These are phyloP conservation scores for Bubo blakistoni DNA, from an alignment of 2,113 vertebrate genomes.

Conservation along the genomic window DNA sequence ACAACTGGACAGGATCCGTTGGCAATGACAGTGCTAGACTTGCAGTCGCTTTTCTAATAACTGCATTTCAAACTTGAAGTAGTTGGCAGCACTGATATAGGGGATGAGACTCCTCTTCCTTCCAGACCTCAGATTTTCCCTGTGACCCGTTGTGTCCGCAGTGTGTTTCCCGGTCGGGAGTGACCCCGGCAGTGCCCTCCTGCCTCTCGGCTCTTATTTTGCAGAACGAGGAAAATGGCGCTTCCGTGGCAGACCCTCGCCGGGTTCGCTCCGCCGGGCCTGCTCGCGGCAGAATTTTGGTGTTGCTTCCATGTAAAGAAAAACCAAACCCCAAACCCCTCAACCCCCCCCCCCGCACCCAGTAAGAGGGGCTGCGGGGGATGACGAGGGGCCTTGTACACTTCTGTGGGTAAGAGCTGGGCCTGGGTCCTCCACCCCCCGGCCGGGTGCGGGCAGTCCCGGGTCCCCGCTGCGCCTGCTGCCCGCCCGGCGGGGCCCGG, in stretches of 20 bases:
- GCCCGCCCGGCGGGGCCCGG: neutral
- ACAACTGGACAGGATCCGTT: neutral
- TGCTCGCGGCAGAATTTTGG: fast-evolving
- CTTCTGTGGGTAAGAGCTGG: fast-evolving
- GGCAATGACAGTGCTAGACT: fast-evolving
- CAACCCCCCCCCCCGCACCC: neutral
- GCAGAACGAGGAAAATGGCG: fast-evolving
- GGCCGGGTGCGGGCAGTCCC: neutral
- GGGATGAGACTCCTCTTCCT: neutral
- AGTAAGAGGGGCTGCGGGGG: fast-evolving
- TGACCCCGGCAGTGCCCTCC: neutral
- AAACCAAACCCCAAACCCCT: fast-evolving
- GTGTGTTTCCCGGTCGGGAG: neutral
- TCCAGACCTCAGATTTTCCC: neutral
- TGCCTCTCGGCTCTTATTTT: neutral
- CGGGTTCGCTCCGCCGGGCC: neutral
- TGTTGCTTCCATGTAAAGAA: neutral
- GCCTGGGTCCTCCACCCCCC: neutral
- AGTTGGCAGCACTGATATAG: neutral
- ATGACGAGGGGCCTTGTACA: fast-evolving
- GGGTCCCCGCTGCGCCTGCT: neutral
- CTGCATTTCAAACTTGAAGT: neutral
- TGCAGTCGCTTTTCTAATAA: neutral
- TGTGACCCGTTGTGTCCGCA: fast-evolving
- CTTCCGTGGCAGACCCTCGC: fast-evolving